Evolutionary conservation across 1,140 invertebrate genomes (phyloP), one percentile per base, ranked within the genome.

Genomic region (Prorops nasuta): DNA sequence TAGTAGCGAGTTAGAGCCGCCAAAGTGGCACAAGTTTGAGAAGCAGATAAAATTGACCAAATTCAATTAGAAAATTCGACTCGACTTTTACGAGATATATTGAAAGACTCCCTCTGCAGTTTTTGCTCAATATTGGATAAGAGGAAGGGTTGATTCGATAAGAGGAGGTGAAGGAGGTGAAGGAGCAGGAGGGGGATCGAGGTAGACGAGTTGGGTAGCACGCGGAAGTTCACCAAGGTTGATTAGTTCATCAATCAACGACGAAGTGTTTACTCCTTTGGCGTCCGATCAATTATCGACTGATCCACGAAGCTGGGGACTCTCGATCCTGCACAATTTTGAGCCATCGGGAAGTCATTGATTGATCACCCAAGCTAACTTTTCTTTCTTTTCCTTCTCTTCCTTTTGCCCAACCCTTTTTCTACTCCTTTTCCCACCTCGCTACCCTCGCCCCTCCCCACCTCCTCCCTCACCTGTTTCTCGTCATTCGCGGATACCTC

Each of bases 181-280:
- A 37, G 32, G 14, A 31, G 10, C 16, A 21, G 41, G 37, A 55
- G 39, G 56, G 46, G 58, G 50, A 35, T 56, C 36, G 56, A 14
- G 14, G 15, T 1, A 3, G 28, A 15, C 41, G 15, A 14, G 35
- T 7, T 2, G 10, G 32, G 44, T 44, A 46, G 52, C 56, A 36
- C 42, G 48, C 20, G 46, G 35, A 49, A 61, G 58, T 60, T 48
- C 43, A 62, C 46, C 54, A 49, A 56, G 54, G 48, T 60, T 67
- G 66, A 70, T 71, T 66, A 64, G 65, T 71, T 70, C 69, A 73
- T 74, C 71, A 68, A 73, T 74, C 72, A 73, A 71, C 60, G 59
- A 60, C 57, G 44, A 60, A 62, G 63, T 72, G 64, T 70, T 70
- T 67, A 62, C 66, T 66, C 60, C 66, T 61, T 67, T 57, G 61